Evolutionary conservation across 2,113 vertebrate genomes (phyloP).

Genomic region (Mobula birostris): DNA sequence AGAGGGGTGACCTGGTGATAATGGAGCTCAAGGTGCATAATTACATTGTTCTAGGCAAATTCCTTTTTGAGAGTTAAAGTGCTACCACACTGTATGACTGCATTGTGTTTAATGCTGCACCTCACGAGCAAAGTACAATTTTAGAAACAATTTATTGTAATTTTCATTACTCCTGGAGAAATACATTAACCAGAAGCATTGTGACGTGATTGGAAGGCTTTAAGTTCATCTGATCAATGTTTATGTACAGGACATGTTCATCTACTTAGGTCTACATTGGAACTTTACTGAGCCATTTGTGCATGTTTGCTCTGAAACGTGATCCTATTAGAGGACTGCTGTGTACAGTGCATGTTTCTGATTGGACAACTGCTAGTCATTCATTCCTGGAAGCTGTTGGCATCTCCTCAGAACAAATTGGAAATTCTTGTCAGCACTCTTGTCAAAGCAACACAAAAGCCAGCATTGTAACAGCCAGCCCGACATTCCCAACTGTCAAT

Average conservation of each 20-base stretch:
- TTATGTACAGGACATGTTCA: background rate
- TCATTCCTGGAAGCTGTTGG: slow-evolving; percentile 8
- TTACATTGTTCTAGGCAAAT: background rate
- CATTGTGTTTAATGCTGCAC: background rate
- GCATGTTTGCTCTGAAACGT: background rate
- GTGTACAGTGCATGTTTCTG: background rate
- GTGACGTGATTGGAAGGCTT: background rate
- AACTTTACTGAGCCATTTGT: background rate
- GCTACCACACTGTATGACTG: background rate
- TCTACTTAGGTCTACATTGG: background rate
- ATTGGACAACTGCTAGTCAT: background rate
- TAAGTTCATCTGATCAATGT: background rate
- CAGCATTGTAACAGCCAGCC: background rate
- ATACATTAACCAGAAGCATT: background rate
- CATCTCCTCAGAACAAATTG: slow-evolving; percentile 18
- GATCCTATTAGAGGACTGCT: background rate
- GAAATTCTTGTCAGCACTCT: slow-evolving; percentile 1
- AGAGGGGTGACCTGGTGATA: background rate
- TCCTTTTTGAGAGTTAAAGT: background rate
- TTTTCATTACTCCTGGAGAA: background rate
- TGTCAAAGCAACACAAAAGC: slow-evolving; percentile 9
- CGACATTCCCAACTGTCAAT: background rate
- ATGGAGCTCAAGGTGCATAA: background rate
- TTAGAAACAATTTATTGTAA: slow-evolving; percentile 6
- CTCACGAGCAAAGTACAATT: background rate